phyloP scores from a whole-genome alignment of 2,113 vertebrate species.

The Myiozetetes cayanensis region DNA sequence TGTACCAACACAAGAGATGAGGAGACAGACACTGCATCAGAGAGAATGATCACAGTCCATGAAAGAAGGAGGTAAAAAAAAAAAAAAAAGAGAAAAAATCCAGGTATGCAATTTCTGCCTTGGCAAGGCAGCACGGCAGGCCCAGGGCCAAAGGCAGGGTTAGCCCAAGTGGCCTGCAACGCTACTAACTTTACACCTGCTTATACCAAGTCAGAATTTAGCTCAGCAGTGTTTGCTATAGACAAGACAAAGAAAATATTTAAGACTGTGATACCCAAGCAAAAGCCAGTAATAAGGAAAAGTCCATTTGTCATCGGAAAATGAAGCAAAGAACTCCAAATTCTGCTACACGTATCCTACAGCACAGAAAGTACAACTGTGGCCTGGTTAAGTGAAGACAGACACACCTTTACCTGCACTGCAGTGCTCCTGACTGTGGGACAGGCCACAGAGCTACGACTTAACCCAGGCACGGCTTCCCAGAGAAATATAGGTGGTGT shows the following conservation, averaged over 20 bases:
- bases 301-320: background rate
- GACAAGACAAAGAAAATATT: background rate
- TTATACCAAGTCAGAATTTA: background rate
- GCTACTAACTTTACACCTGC: background rate
- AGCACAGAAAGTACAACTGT: background rate
- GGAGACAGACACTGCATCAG: constrained; percentile 18
- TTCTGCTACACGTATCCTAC: background rate
- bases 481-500: background rate
- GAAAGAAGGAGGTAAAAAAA: accelerated
- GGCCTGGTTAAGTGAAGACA: background rate
- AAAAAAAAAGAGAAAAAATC: no score
- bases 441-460: background rate
- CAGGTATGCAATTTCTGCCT: background rate
- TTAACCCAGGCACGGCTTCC: background rate
- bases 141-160: background rate
- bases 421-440: background rate
- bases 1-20: constrained; percentile 9
- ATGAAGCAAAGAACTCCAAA: background rate
- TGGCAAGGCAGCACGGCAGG: background rate
- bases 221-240: background rate
- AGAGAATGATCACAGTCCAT: background rate
- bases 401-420: background rate
- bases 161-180: background rate
- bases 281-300: background rate
- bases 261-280: background rate